These are phyloP conservation scores for Eugnorisma glareosa DNA, from an alignment of 2,888 invertebrate species.

Conservation along the genomic window DNA sequence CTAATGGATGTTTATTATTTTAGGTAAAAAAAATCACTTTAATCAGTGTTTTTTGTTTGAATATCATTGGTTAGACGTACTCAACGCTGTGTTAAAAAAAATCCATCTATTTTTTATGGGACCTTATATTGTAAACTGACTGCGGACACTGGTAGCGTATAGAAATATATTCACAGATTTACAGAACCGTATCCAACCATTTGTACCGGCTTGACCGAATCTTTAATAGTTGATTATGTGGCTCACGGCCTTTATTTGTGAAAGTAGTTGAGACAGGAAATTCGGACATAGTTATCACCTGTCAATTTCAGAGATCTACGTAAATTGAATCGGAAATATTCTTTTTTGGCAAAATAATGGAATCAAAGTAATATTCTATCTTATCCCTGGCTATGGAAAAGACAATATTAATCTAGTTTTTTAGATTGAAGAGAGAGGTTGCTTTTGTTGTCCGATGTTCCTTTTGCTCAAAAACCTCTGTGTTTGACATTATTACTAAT, in stretches of 20 bases:
- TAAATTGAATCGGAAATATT: not conserved
- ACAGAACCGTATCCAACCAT: not conserved
- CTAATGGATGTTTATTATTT: too few relatives aligned
- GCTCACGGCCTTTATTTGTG: not conserved
- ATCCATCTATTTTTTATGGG: too few relatives aligned
- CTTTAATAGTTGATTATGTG: not conserved
- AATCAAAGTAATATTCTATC: not conserved
- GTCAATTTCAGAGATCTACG: not conserved
- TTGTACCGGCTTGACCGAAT: not conserved
- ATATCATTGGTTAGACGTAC: too few relatives aligned
- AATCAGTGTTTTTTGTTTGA: too few relatives aligned
- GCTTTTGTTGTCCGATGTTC: not conserved
- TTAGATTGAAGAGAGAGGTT: not conserved
- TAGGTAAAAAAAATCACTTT: too few relatives aligned
- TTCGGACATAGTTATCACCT: not conserved
- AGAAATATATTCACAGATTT: too few relatives aligned
- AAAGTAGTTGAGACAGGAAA: not conserved
- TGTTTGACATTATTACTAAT: slow-evolving; percentile 4
- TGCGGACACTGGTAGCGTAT: too few relatives aligned
- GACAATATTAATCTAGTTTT: not conserved
- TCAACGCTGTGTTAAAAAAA: too few relatives aligned
- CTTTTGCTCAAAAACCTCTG: not conserved
- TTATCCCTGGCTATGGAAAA: not conserved
- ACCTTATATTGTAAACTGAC: too few relatives aligned
- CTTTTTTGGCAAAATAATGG: not conserved